Conservation (phyloP, 2,797 vertebrate species). For the Macropodus opercularis region DNA sequence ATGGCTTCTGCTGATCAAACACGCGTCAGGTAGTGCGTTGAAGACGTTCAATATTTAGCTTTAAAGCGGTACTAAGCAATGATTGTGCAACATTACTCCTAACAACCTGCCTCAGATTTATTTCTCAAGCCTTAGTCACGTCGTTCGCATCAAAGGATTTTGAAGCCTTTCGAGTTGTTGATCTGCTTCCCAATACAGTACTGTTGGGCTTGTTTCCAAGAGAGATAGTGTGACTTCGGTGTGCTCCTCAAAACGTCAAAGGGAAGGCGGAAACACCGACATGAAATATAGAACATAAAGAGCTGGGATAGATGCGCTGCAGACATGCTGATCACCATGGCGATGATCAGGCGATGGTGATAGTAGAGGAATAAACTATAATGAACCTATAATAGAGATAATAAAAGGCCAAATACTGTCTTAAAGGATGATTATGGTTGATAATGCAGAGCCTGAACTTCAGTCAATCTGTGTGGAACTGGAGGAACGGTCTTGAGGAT, state of each 20-base stretch:
- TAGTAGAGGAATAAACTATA: not conserved
- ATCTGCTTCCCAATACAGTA: not conserved
- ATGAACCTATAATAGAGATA: not conserved
- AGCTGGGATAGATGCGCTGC: not conserved
- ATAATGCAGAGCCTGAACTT: not conserved
- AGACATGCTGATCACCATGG: not conserved
- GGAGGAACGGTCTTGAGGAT: not conserved
- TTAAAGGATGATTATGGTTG: not conserved
- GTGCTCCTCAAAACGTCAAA: slow-evolving; percentile 7
- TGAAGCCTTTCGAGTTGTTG: not conserved
- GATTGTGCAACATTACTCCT: not conserved
- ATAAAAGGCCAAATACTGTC: too few species aligned
- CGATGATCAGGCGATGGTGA: not conserved
- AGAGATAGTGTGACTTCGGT: not conserved
- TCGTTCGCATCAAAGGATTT: slow-evolving; percentile 22
- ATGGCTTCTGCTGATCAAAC: slow-evolving; percentile 11
- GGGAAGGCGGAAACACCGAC: not conserved
- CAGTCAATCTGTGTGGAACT: slow-evolving; percentile 8
- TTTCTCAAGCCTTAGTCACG: not conserved
- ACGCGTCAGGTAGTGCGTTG: not conserved
- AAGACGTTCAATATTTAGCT: not conserved
- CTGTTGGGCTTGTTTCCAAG: slow-evolving; percentile 1
- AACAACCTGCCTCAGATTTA: not conserved
- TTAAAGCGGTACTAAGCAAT: not conserved
- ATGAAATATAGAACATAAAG: slow-evolving; percentile 19